Conservation (phyloP, 2,888 invertebrate species). For the Imbricaverruca yamaguchii region DNA sequence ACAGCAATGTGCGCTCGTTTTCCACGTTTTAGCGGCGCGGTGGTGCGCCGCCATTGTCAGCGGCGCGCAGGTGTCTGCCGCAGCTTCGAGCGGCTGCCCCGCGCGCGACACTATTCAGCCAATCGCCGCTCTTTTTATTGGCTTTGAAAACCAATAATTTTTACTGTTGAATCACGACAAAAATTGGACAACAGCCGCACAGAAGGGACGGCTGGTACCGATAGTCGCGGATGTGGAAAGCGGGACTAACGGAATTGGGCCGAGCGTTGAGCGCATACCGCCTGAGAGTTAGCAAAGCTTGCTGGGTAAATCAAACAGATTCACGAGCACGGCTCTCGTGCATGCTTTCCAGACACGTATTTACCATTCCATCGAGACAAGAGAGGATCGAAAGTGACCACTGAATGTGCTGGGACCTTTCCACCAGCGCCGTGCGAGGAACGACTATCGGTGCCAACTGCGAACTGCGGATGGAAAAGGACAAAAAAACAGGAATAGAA, state of each 20-base stretch:
- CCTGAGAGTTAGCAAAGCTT: too few relatives aligned
- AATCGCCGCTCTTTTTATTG: conserved; percentile 12
- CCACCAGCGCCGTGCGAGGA: background rate
- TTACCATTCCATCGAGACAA: too few relatives aligned
- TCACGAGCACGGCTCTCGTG: too few relatives aligned
- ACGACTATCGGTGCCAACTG: background rate
- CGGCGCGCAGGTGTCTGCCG: background rate
- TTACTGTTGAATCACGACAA: conserved; percentile 16
- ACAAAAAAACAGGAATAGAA: conserved; percentile 12
- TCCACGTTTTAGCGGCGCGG: background rate
- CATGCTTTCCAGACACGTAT: too few relatives aligned
- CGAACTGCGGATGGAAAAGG: background rate
- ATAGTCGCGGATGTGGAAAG: background rate
- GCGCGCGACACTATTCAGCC: background rate
- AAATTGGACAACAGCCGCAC: conserved; percentile 5
- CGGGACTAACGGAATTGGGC: background rate
- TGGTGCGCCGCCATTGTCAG: background rate
- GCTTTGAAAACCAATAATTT: conserved; percentile 20
- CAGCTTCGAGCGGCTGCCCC: background rate
- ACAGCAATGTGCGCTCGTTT: background rate
- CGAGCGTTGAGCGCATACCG: too few relatives aligned
- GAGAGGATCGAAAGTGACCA: too few relatives aligned
- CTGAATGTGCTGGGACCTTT: too few relatives aligned
- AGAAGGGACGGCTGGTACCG: conserved; percentile 5
- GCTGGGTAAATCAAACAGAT: too few relatives aligned